Evolutionary conservation across 2,888 invertebrate species (phyloP), one percentile per base, ranked within the genome.

Genomic region (Candidula unifasciata): DNA sequence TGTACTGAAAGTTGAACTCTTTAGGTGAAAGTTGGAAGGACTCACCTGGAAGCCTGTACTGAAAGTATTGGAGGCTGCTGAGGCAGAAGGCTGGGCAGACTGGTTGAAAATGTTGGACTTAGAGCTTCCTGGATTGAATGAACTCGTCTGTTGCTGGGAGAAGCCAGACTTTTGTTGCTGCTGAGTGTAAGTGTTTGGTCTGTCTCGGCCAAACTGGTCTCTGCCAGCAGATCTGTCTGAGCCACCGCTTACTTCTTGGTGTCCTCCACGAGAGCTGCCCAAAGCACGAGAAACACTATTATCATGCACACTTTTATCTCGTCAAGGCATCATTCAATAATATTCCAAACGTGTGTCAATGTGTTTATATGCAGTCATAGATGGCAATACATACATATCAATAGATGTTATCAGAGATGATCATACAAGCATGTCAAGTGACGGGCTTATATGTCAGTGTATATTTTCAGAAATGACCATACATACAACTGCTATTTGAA

Each of bases 171-270:
- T 71, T 37, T 71, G 73, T 27, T 73, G 44, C 35, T 64, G 35
- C 71, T 83, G 83, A 37, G 21, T 71, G 30, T 24, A 83, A 18
- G n/a, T 82, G 30, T 78, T 78, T 33, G 78, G 79, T 27, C 71
- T 78, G 57, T 83, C 79, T 71, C 83, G 33, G 3, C 83, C 83
- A 83, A 83, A 83, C 83, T 83, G 83, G 52, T 83, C 83, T 35
- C 79, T 44, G 18, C 57, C 83, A 76, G 68, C 44, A 3, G 82
- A 57, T 30, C 74, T 60, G 68, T 68, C 68, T 27, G 79, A 24
- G 79, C 68, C 44, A 3, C 54, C 57, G 33, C 30, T 24, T 16
- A 77, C 52, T n/a, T n/a, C n/a, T n/a, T n/a, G n/a, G 30, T 76
- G 35, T n/a, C 82, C 82, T 54, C 52, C 76, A 8, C 77, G 68